A percentile compares a stretch with the other conserved stretches of the same genome.
These are phyloP conservation scores for Dioctria linearis DNA, from an alignment of 2,888 invertebrate species.

Conservation along the genomic window DNA sequence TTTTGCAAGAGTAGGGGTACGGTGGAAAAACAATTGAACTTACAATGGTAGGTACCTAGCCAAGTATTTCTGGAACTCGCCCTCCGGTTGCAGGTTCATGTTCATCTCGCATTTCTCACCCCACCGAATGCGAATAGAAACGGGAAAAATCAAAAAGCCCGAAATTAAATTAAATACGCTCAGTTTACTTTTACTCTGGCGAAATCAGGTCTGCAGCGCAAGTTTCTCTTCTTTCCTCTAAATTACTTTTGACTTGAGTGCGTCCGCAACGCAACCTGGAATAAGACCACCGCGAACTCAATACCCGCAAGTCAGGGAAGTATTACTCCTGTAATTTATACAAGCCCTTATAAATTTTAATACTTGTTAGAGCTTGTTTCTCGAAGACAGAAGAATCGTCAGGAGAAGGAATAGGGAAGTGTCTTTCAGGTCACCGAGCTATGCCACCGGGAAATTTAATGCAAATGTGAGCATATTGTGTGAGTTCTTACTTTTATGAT, in stretches of 20 bases:
- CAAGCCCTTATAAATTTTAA: conserved; percentile 59
- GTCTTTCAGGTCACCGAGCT: conserved; percentile 29
- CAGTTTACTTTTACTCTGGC: conserved; percentile 63
- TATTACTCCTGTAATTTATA: conserved; percentile 58
- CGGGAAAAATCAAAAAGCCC: conserved; percentile 65
- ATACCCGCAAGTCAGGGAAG: conserved; percentile 50
- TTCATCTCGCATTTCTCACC: background rate
- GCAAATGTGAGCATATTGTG: conserved; percentile 44
- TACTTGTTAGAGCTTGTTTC: conserved; percentile 55
- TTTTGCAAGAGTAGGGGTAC: conserved; percentile 4
- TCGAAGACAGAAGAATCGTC: conserved; percentile 11
- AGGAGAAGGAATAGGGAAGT: conserved; percentile 4
- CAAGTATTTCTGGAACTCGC: background rate
- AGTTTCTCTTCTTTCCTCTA: conserved; percentile 45
- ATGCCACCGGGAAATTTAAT: conserved; percentile 41
- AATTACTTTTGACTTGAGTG: conserved; percentile 56
- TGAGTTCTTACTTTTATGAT: conserved; percentile 23
- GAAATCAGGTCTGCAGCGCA: conserved; percentile 51
- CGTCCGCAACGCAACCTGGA: conserved; percentile 47
- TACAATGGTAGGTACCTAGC: background rate
- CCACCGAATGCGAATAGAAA: conserved; percentile 33
- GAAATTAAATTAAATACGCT: conserved; percentile 68
- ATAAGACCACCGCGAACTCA: conserved; percentile 13
- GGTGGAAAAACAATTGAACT: background rate
- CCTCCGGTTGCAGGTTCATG: background rate